A percentile compares a stretch with the other conserved stretches of the same genome.
These are phyloP conservation scores for Ciconia stormi DNA, from an alignment of 2,113 vertebrate species.

Conservation along the genomic window DNA sequence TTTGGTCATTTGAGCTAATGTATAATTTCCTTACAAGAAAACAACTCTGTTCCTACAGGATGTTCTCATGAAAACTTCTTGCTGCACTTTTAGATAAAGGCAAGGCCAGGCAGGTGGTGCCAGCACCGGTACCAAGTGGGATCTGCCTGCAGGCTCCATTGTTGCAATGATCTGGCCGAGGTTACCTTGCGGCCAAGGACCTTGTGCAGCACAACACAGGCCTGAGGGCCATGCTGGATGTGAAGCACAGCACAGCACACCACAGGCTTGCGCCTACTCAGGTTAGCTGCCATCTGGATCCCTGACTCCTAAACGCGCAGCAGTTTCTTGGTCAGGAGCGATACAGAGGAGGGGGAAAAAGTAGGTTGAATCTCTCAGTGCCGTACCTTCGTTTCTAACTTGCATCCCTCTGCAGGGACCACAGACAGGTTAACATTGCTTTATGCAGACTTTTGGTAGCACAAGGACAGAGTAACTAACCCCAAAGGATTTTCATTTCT, in stretches of 20 bases:
- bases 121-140: background rate
- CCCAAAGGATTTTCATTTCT: background rate
- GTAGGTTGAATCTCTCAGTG: background rate
- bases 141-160: background rate
- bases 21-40: background rate
- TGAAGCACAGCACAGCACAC: background rate
- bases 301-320: background rate
- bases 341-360: background rate
- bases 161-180: too few species aligned
- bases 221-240: fast-evolving
- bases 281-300: background rate
- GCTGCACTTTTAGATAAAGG: background rate
- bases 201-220: background rate
- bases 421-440: background rate
- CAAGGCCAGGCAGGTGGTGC: background rate
- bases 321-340: background rate
- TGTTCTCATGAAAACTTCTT: background rate
- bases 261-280: background rate
- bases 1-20: background rate
- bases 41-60: background rate
- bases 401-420: background rate
- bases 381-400: background rate
- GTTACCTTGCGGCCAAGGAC: too few species aligned
- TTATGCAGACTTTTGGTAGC: background rate
- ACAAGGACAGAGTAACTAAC: background rate